These are phyloP conservation scores for Enteromius paludinosus DNA, from an alignment of 2,797 vertebrate species.

Conservation along the genomic window DNA sequence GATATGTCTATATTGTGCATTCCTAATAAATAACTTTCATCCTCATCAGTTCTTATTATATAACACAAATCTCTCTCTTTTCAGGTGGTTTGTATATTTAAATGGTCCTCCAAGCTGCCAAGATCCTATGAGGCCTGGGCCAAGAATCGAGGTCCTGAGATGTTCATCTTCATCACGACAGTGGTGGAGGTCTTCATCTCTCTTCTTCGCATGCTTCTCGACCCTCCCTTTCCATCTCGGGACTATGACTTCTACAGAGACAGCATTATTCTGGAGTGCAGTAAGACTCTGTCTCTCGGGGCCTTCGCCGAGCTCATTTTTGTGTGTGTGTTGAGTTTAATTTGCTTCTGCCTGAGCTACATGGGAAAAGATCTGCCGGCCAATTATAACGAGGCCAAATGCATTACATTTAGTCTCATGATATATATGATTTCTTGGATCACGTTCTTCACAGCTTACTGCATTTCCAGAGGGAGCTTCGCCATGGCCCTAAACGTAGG, in stretches of 20 bases:
- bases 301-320: conserved; percentile 68
- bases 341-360: conserved; percentile 85
- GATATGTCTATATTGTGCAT: neutral
- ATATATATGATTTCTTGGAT: conserved; percentile 84
- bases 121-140: conserved; percentile 79
- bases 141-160: conserved; percentile 77
- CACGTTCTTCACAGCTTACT: conserved; percentile 82
- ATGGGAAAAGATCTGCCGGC: conserved; percentile 86
- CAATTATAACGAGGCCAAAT: conserved; percentile 88
- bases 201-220: conserved; percentile 58
- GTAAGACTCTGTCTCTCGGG: conserved; percentile 69
- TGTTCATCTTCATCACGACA: conserved; percentile 73
- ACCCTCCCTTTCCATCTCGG: conserved; percentile 64
- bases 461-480: conserved; percentile 75
- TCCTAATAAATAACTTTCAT: neutral
- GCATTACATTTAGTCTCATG: conserved; percentile 83
- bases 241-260: conserved; percentile 72
- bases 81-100: conserved; percentile 87
- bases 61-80: conserved; percentile 63
- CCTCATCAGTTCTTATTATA: neutral
- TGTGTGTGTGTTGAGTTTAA: conserved; percentile 72
- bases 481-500: conserved; percentile 74
- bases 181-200: conserved; percentile 68
- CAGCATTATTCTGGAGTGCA: conserved; percentile 78
- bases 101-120: conserved; percentile 82